Percentiles rank a stretch among this genome's conserved stretches.
Evolutionary conservation across 2,797 vertebrate genomes (phyloP).

Genomic region (Lemur catta): DNA sequence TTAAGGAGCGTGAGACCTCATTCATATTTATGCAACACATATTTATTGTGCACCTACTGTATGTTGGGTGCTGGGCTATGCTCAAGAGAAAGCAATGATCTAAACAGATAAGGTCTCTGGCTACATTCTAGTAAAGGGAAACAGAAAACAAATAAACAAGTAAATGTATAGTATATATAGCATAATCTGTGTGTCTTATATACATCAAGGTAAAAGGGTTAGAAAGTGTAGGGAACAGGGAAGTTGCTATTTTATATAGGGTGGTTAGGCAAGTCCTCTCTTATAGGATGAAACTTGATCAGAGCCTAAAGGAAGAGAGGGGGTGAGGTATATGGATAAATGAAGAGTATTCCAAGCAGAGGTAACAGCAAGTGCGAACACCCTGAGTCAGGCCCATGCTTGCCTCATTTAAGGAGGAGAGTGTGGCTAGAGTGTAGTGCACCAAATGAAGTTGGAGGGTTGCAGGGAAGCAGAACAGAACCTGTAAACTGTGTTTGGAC

Average conservation of each 20-base stretch:
- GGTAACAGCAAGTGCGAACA: neutral
- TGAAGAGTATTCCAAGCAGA: neutral
- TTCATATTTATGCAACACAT: neutral
- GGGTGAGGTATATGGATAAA: neutral
- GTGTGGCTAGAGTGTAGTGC: too few relatives aligned
- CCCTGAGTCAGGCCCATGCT: neutral
- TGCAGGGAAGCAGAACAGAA: neutral
- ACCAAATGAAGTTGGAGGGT: neutral
- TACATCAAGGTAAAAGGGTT: neutral
- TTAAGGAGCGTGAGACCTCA: neutral
- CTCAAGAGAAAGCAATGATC: neutral
- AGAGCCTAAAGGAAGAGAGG: neutral
- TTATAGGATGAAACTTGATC: neutral
- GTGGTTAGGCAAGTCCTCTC: neutral
- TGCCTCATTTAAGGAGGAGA: neutral
- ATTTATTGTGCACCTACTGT: neutral
- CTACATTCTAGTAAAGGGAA: neutral
- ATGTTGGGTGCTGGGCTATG: neutral
- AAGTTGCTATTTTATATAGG: neutral
- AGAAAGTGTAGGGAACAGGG: neutral
- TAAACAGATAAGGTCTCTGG: neutral
- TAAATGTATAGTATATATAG: neutral
- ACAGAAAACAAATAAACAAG: neutral
- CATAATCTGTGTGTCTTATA: neutral
- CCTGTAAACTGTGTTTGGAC: neutral